Percentiles rank a stretch among this genome's conserved stretches.
Conservation (phyloP, 2,888 invertebrate genomes). For the Strigamia crassipes region DNA sequence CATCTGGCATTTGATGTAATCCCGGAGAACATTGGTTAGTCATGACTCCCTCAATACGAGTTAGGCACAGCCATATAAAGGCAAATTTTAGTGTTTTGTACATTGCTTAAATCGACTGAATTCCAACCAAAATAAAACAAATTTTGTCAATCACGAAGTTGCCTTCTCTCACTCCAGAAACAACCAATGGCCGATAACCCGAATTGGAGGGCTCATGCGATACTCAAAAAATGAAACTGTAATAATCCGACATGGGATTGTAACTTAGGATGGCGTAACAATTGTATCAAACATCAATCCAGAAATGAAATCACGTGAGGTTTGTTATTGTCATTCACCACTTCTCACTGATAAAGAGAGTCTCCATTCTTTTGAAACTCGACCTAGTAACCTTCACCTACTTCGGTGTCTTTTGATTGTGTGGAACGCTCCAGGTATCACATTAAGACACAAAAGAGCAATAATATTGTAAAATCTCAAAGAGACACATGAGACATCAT, state of each 20-base stretch:
- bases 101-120: background rate
- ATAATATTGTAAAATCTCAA: background rate
- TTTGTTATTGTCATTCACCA: too few relatives aligned
- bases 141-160: background rate
- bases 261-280: background rate
- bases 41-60: background rate
- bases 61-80: background rate
- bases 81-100: background rate
- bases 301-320: too few relatives aligned
- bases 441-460: background rate
- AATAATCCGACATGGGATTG: background rate
- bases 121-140: background rate
- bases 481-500: background rate
- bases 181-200: background rate
- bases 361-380: background rate
- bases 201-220: background rate
- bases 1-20: background rate
- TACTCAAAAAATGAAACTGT: background rate
- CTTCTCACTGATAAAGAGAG: too few relatives aligned
- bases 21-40: background rate
- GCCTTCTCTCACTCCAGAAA: background rate
- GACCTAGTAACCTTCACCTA: background rate
- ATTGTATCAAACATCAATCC: background rate
- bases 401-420: background rate
- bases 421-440: background rate